phyloP scores from a whole-genome alignment of 1,140 invertebrate species.

The Cepaea nemoralis region DNA sequence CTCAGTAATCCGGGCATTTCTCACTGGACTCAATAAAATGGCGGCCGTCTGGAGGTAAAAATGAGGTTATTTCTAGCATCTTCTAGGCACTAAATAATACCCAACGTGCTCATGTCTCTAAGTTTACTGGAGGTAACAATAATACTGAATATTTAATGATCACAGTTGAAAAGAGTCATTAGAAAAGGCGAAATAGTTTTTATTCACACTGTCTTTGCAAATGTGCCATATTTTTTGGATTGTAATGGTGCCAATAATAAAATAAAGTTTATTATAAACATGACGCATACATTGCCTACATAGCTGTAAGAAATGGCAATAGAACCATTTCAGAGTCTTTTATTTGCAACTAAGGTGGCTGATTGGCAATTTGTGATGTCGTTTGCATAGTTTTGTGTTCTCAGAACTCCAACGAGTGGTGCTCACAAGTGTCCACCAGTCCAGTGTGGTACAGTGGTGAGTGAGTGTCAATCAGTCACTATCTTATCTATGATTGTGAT shows the following conservation, averaged over 20 bases:
- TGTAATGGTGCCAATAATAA: neutral
- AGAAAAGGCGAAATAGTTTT: too few relatives aligned
- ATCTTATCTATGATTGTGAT: too few relatives aligned
- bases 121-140: neutral
- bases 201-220: too few relatives aligned
- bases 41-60: slow-evolving; percentile 32
- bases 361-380: too few relatives aligned
- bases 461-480: too few relatives aligned
- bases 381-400: too few relatives aligned
- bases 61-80: slow-evolving; percentile 11
- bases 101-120: neutral
- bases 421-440: too few relatives aligned
- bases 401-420: too few relatives aligned
- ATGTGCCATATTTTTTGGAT: neutral
- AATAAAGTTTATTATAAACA: neutral
- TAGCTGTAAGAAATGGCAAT: too few relatives aligned
- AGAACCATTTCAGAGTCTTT: too few relatives aligned
- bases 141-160: neutral
- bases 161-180: neutral
- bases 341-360: too few relatives aligned
- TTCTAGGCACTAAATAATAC: neutral
- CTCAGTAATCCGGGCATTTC: slow-evolving; percentile 19
- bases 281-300: neutral
- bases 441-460: too few relatives aligned
- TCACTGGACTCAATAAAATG: slow-evolving; percentile 29